phyloP scores from a whole-genome alignment of 1,140 invertebrate genomes.

The Drosophila bocqueti region DNA sequence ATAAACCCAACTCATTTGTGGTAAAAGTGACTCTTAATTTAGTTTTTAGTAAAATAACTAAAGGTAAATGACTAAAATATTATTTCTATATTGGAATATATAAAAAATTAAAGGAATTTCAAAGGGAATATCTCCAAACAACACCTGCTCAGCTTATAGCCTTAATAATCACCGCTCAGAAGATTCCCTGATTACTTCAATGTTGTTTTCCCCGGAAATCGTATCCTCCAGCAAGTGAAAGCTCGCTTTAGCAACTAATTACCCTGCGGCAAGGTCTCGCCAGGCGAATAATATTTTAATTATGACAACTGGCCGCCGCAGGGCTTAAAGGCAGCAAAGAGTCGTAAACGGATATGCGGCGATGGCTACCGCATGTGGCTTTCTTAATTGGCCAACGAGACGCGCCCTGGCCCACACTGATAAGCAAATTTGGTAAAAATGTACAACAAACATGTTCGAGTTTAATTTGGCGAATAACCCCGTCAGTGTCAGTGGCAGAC shows the following conservation, averaged over 20 bases:
- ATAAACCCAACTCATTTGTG: too few relatives aligned
- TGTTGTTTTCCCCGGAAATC: background rate
- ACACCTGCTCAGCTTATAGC: background rate
- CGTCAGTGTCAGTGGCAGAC: conserved; percentile 39
- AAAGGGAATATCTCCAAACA: background rate
- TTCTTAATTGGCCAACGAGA: conserved; percentile 69
- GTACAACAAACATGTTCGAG: conserved; percentile 59
- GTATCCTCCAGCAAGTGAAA: conserved; percentile 51
- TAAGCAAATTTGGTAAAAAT: conserved; percentile 76
- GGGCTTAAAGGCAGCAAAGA: conserved; percentile 12
- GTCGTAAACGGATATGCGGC: conserved; percentile 58
- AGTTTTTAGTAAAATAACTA: too few relatives aligned
- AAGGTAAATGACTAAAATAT: background rate
- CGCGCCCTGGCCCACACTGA: conserved; percentile 38
- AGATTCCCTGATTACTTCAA: background rate
- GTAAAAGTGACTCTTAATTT: too few relatives aligned
- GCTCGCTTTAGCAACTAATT: conserved; percentile 48
- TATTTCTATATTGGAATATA: background rate
- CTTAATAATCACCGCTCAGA: background rate
- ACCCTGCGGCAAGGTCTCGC: conserved; percentile 38
- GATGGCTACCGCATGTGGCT: conserved; percentile 70
- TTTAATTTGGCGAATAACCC: conserved; percentile 59
- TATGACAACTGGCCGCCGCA: conserved; percentile 60
- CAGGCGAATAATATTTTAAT: conserved; percentile 66
- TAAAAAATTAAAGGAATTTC: background rate